Evolutionary conservation across 2,797 vertebrate genomes (phyloP), one percentile per base, ranked within the genome.

Genomic region (Xenentodon cancila): DNA sequence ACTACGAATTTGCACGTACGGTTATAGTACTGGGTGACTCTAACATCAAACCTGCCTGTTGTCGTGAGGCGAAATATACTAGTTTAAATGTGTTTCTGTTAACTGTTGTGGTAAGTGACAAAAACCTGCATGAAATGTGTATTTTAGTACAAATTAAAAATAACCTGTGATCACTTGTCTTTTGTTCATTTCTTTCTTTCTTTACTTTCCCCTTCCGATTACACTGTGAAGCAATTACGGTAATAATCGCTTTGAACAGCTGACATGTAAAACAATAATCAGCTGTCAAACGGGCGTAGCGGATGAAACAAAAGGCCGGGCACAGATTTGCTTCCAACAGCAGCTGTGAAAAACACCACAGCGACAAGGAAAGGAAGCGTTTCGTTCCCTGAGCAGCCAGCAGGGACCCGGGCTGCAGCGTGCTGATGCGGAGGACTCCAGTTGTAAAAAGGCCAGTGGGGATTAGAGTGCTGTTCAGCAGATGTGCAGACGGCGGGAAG

Each of bases 61-160:
- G 71, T 68, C 59, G 71, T 73, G 67, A 50, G 67, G 64, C 20
- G 9, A 45, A 57, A 62, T 1, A n/a, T 45, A 22, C 50, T 68
- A 51, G 63, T 82, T 81, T 77, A 55, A 62, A 62, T 77, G 80
- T 86, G 76, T 89, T 89, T 80, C 74, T 87, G 81, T 85, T 85
- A 79, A 78, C 73, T 87, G 84, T 86, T 85, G 84, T 89, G 81
- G 43, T 82, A 84, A 82, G 75, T 90, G 84, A 81, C 59, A 74
- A 80, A 73, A 58, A 65, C 60, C 50, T 89, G 89, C 89, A 90
- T 86, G 88, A 83, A 81, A 83, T 49, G 42, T 84, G 84, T 87
- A 77, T 89, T 89, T 89, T 89, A 85, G 79, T 88, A 83, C 77
- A 87, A 88, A 91, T 88, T 91, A 88, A 90, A 91, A 73, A 56